Conservation (phyloP, 2,113 vertebrate genomes). For the Anthoscopus minutus region DNA sequence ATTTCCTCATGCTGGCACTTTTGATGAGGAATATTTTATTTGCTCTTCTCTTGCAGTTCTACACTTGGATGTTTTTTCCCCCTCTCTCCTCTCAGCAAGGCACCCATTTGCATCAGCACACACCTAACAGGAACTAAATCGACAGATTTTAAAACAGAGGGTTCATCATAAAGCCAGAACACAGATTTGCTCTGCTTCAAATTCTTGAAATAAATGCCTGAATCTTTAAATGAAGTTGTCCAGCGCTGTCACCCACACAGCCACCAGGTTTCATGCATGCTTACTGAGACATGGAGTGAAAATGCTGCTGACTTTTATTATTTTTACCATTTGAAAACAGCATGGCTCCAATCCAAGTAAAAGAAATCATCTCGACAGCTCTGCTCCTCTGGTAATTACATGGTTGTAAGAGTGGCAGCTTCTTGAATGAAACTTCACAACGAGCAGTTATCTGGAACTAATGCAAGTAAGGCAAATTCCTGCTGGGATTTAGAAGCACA, state of each 20-base stretch:
- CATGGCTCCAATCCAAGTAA: not conserved
- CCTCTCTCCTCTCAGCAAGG: not conserved
- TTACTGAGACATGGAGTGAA: not conserved
- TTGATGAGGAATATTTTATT: not conserved
- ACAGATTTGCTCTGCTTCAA: not conserved
- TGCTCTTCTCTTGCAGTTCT: not conserved
- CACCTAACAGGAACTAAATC: not conserved
- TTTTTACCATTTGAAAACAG: not conserved
- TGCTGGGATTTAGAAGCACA: not conserved
- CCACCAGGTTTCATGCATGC: not conserved
- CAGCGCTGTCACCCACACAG: not conserved
- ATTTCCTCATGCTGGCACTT: not conserved
- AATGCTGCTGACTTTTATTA: not conserved
- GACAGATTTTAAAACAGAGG: not conserved
- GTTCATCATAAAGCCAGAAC: not conserved
- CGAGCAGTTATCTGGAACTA: not conserved
- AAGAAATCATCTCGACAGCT: not conserved
- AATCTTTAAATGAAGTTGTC: not conserved
- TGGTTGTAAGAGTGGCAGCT: not conserved
- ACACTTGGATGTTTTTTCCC: rapidly evolving
- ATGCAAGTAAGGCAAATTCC: not conserved
- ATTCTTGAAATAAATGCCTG: not conserved
- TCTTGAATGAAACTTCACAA: not conserved
- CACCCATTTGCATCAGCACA: not conserved
- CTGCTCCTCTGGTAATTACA: not conserved